Conservation (phyloP, 1,140 invertebrate genomes). For the Ceratina japonica region DNA sequence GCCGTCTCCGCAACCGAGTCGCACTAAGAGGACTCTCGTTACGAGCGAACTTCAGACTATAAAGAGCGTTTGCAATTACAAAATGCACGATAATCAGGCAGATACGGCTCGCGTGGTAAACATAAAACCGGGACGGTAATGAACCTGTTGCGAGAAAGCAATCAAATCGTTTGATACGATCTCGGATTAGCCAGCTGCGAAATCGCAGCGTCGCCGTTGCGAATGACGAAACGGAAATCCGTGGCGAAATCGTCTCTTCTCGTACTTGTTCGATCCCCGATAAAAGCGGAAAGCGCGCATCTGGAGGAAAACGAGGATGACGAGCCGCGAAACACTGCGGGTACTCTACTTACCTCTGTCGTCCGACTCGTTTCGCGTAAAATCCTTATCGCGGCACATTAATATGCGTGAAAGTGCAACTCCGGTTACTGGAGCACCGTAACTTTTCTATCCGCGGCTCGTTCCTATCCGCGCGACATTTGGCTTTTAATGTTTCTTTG, state of each 20-base stretch:
- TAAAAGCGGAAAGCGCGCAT: slow-evolving; percentile 9
- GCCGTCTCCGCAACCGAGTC: background rate
- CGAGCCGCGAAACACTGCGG: too few relatives aligned
- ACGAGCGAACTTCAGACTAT: background rate
- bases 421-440: slow-evolving; percentile 38
- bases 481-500: background rate
- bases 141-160: slow-evolving; percentile 4
- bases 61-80: background rate
- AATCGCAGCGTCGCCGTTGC: background rate
- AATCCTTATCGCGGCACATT: slow-evolving; percentile 45
- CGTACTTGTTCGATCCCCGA: background rate
- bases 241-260: slow-evolving; percentile 4
- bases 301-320: background rate
- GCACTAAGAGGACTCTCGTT: too few relatives aligned
- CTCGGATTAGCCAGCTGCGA: slow-evolving; percentile 14
- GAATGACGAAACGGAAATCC: slow-evolving; percentile 13
- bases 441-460: slow-evolving; percentile 53
- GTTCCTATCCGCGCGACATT: slow-evolving; percentile 6
- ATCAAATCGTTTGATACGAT: background rate
- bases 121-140: background rate
- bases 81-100: background rate
- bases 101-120: background rate
- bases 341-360: too few relatives aligned
- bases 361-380: background rate
- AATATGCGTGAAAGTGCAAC: slow-evolving; percentile 56